Evolutionary conservation across 2,113 vertebrate species (phyloP), one percentile per base, ranked within the genome.

Genomic region (Vimba vimba): DNA sequence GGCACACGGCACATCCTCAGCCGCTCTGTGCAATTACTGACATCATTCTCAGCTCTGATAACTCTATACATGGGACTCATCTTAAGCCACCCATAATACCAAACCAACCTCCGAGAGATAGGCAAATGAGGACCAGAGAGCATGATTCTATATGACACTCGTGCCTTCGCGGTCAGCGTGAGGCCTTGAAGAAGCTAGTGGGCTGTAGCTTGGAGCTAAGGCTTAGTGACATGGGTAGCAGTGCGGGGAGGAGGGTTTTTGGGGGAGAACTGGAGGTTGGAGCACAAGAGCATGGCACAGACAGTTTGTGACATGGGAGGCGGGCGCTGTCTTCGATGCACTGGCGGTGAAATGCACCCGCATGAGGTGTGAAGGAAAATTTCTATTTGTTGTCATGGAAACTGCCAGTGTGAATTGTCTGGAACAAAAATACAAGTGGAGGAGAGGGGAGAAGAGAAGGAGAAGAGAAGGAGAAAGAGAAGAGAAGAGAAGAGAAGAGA

Each of bases 321-420:
- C 74, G 85, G 91, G 74, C 64, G 79, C 86, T 87, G 68, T 84
- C 83, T 85, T 77, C 83, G 23, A 69, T 87, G 85, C 75, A 81
- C 87, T 89, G 68, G 83, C 87, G 89, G 89, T 86, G 89, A 91
- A 89, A 92, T 92, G 86, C 92, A 91, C 91, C 92, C 89, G 91
- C 86, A 89, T 90, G 91, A 93, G 93, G 92, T 91, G 90, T 91
- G 91, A 91, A 90, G 89, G 90, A 91, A 92, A 93, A 93, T 92
- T 92, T 95, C 91, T 92, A 92, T 94, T 94, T 93, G 95, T 95
- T 93, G 94, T 95, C 95, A 95, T 95, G 94, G 95, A 92, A 95
- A 95, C 95, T 95, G 92, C 93, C 93, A 91, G 92, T 93, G 93
- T 91, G 93, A 93, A 93, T 86, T 69, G 90, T 89, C 92, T 79